Base-by-base conservation (phyloP, 1,140 invertebrate genomes). In the Eumaeus atala region DNA sequence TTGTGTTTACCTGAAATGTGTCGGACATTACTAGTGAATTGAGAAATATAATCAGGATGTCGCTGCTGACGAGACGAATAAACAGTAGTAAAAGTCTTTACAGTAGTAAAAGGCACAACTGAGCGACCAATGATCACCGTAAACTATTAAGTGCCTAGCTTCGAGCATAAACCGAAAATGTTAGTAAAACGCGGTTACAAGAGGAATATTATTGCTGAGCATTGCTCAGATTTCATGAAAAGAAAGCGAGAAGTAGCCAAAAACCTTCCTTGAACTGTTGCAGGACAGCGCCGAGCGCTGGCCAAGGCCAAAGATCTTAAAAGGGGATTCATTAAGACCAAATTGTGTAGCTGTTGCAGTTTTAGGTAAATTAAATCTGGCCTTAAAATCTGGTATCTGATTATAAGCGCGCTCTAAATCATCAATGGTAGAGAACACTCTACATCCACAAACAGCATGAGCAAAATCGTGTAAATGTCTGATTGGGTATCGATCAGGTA, bases 1-100 rank as follows among this genome's bases (percentile, higher is more conserved):
- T 59, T 59, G 37, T 59, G 33, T n/a, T 34, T 54, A 10, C 52
- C 52, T 11, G 52, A 48, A 9, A 54, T 54, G 34, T 54, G 42
- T 16, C 37, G 21, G 18, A 50, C 38, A 14, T 56, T 48, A 33
- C 48, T 56, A 8, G 48, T 40, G 44, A 56, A 56, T 28, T 56
- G 54, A 2, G 54, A 33, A 18, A 56, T 51, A 28, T 50, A 51
- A 34, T 56, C 54, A 10, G 52, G 40, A 11, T 58, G 40, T 21
- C 56, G 38, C 16, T 48, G 52, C 34, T 58, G 56, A 8, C 57
- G 40, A 28, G 57, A 52, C 14, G 58, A 55, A n/a, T n/a, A n/a
- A n/a, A n/a, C n/a, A n/a, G n/a, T n/a, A n/a, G n/a, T n/a, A n/a
- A n/a, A n/a, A n/a, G n/a, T n/a, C n/a, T n/a, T n/a, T n/a, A n/a